Evolutionary conservation across 1,140 invertebrate species (phyloP), one percentile per base, ranked within the genome.

Genomic region (Ceratina japonica): DNA sequence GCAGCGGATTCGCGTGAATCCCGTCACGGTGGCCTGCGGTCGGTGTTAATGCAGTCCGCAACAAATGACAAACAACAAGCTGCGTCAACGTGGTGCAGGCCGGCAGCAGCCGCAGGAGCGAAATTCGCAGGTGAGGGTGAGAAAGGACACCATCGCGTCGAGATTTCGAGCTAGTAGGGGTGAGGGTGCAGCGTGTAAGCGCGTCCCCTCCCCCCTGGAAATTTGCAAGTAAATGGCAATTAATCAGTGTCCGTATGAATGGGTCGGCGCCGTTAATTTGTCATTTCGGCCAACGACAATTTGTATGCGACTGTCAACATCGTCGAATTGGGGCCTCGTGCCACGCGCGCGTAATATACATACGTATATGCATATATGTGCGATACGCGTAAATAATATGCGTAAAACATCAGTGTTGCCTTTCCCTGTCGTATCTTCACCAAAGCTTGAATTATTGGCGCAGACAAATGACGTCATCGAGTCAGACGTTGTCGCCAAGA

Each of bases 211-310:
- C 77, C 72, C 86, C 82, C 82, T 87, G 86, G 87, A 91, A 90
- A 91, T 91, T 91, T 91, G 89, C 90, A 91, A 91, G 90, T 91
- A 91, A 91, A 91, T 90, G 90, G 90, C 89, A 91, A 91, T 91
- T 91, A 90, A 91, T 91, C 89, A 91, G 83, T 87, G 90, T 89
- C 87, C 85, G 80, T 90, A 90, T 91, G 87, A 90, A 91, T 89
- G 87, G 87, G 75, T 78, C 69, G 75, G 71, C 79, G 76, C 87
- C 86, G 88, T 89, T 90, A 89, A 89, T 90, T 88, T 90, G 89
- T 89, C 89, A 90, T 89, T 90, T 88, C 81, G 86, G 84, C 85
- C 83, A 83, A 83, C 83, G 86, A 90, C 88, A 88, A 89, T 90
- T 89, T 88, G 85, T 87, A 89, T 88, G 85, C 80, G 81, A 85